Evolutionary conservation across 2,888 invertebrate genomes (phyloP).

Genomic region (Agapostemon virescens): DNA sequence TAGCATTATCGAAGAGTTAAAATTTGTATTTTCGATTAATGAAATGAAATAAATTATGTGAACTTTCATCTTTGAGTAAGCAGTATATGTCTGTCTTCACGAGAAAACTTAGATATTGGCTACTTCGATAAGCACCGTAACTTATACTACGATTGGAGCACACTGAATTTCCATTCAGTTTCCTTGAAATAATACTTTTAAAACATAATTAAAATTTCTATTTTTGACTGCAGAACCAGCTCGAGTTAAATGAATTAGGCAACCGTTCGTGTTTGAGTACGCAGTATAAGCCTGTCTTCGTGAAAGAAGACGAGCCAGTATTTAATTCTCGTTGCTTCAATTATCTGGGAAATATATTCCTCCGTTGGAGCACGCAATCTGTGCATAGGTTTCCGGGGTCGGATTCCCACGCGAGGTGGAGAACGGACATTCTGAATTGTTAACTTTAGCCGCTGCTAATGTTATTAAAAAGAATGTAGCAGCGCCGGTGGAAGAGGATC

Average conservation of each 20-base stretch:
- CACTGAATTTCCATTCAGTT: too few relatives aligned
- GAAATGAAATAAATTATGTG: neutral
- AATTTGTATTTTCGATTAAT: too few relatives aligned
- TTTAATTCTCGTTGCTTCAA: neutral
- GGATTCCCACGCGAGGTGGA: neutral
- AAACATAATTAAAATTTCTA: too few relatives aligned
- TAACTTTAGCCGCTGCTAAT: neutral
- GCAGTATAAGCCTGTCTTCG: neutral
- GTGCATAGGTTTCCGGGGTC: neutral
- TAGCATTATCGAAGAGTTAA: too few relatives aligned
- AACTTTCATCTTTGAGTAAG: neutral
- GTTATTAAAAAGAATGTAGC: conserved; percentile 4
- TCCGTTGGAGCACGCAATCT: neutral
- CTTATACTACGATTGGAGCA: too few relatives aligned
- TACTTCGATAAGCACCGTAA: too few relatives aligned
- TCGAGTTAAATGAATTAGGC: too few relatives aligned
- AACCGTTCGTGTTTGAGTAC: neutral
- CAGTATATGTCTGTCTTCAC: neutral
- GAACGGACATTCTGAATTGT: conserved; percentile 4
- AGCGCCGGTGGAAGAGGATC: neutral
- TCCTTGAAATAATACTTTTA: too few relatives aligned
- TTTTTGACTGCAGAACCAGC: too few relatives aligned
- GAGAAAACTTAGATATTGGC: too few relatives aligned
- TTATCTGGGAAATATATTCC: neutral
- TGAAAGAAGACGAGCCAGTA: neutral